Evolutionary conservation across 1,140 invertebrate species (phyloP).

Genomic region (Copidosoma floridanum): DNA sequence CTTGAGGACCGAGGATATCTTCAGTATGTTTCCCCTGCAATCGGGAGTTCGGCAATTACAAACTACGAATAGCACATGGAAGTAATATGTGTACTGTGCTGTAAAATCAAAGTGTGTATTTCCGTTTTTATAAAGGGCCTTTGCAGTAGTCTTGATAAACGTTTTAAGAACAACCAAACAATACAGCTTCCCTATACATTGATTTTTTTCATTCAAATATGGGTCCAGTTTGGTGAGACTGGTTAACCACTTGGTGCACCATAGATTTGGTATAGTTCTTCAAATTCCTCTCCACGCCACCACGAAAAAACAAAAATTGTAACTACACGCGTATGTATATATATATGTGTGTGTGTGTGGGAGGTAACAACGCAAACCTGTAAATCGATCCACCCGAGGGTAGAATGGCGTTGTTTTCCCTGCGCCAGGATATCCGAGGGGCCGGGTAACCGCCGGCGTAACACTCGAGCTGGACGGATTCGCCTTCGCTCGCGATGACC

Average conservation of each 20-base stretch:
- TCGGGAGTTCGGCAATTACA: no score
- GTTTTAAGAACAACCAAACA: no score
- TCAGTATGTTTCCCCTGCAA: constrained; percentile 78
- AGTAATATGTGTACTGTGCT: background rate
- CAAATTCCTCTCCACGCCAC: no score
- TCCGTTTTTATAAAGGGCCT: background rate
- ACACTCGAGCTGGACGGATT: constrained; percentile 79
- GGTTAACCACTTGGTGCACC: no score
- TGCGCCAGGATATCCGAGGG: constrained; percentile 85
- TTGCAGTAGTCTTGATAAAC: no score
- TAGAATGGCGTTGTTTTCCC: constrained; percentile 89
- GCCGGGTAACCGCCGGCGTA: constrained; percentile 81
- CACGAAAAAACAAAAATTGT: background rate
- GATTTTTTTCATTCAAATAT: no score
- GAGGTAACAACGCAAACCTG: constrained; percentile 54
- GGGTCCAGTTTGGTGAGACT: no score
- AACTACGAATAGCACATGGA: background rate
- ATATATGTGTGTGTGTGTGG: no score
- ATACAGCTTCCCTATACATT: no score
- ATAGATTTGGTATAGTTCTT: no score
- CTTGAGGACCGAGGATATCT: constrained; percentile 77
- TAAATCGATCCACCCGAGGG: constrained; percentile 84
- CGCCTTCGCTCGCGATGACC: constrained; percentile 77
- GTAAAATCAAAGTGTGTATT: background rate
- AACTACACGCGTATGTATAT: no score